These are phyloP conservation scores for Thunnus maccoyii DNA, from an alignment of 2,113 vertebrate genomes.

Conservation along the genomic window DNA sequence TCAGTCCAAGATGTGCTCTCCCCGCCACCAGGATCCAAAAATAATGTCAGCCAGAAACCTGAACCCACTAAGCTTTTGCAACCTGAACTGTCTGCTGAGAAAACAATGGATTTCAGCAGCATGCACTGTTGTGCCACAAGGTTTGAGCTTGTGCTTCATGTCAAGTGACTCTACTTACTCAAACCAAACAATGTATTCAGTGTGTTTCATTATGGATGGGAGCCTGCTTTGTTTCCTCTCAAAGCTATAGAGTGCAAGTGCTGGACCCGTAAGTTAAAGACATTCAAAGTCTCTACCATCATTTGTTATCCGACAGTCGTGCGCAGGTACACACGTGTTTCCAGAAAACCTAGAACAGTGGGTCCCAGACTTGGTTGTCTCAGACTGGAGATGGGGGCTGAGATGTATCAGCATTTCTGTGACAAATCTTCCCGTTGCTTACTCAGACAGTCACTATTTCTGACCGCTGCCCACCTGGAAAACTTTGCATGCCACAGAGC, in stretches of 20 bases:
- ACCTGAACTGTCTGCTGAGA: slow-evolving; percentile 61
- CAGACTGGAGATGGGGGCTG: background rate
- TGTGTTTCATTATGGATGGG: slow-evolving; percentile 62
- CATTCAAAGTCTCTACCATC: background rate
- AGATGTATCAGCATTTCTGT: too few relatives aligned
- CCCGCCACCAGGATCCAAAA: slow-evolving; percentile 39
- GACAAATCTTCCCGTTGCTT: background rate
- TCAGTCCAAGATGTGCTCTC: slow-evolving; percentile 16
- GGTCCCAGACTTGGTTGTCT: background rate
- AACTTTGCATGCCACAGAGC: too few relatives aligned
- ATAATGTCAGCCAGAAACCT: slow-evolving; percentile 54
- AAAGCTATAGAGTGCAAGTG: slow-evolving; percentile 12
- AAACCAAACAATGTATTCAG: slow-evolving; percentile 72
- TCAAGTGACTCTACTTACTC: slow-evolving; percentile 81
- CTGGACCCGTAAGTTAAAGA: background rate
- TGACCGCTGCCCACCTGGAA: too few relatives aligned
- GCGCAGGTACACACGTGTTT: background rate
- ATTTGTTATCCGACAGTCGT: background rate
- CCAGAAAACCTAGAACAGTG: background rate
- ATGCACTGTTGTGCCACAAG: slow-evolving; percentile 27
- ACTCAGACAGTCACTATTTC: too few relatives aligned
- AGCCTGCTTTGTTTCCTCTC: slow-evolving; percentile 9
- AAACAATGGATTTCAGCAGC: slow-evolving; percentile 65
- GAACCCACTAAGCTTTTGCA: slow-evolving; percentile 51
- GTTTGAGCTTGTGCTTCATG: slow-evolving; percentile 56